Base-by-base conservation (phyloP, 2,113 vertebrate species). In the Nothoprocta pentlandii region DNA sequence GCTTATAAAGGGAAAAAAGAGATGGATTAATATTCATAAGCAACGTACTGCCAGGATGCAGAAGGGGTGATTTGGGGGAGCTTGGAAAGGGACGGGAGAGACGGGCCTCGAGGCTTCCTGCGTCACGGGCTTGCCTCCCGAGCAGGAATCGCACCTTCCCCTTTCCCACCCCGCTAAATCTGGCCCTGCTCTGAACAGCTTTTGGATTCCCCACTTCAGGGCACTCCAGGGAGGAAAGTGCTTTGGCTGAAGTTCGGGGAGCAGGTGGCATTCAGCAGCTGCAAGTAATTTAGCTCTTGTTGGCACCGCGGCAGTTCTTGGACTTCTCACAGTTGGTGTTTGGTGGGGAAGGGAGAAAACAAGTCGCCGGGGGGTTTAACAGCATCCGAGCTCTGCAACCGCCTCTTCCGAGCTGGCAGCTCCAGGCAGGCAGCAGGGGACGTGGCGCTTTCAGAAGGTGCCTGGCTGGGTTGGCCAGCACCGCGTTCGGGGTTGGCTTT, bases 211-310 rank as follows among this genome's bases (percentile, higher is more conserved):
- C 86, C 54, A 39, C 70, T 93, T 62, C 85, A 85, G 84, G 67
- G 90, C 68, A 96, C 90, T 91, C 90, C 7, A 1, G 91, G 90
- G 96, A 97, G 96, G 94, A 93, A 95, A 94, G n/a, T 59, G 92
- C 42, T 96, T 95, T 96, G 96, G 97, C 96, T 97, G 92, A 63
- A 88, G 85, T 67, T 87, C 11, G 88, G 89, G 94, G 93, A 96
- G 96, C 97, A 97, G 97, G 97, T 98, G 97, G 97, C 86, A 94
- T 85, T 73, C 62, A 53, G 62, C 97, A 97, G 97, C 97, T 97
- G 97, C 77, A 94, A 95, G 97, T 95, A 67, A 97, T 96, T 97
- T 87, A 91, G 95, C 92, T 95, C 87, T 89, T 61, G 49, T 83
- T 96, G 97, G 95, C 97, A 96, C 7, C 19, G 6, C 84, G 58